Percentiles rank a stretch among this genome's conserved stretches.
Conservation (phyloP, 1,140 invertebrate species). For the Hyles euphorbiae region DNA sequence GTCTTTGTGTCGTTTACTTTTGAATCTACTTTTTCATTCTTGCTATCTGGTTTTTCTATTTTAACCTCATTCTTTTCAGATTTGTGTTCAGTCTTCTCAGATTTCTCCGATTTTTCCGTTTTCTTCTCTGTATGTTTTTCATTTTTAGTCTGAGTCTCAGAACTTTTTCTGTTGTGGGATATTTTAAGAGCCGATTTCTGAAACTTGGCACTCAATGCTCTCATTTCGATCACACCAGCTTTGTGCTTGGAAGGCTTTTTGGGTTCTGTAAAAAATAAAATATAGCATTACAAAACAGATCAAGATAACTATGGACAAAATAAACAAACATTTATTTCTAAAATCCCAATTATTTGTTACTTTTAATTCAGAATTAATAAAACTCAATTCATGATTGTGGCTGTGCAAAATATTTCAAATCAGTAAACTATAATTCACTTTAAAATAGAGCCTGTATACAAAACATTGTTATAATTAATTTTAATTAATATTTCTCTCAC, state of each 20-base stretch:
- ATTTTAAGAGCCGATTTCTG: slow-evolving; percentile 52
- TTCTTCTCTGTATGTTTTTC: slow-evolving; percentile 46
- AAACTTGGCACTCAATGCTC: slow-evolving; percentile 63
- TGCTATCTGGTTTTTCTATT: slow-evolving; percentile 8
- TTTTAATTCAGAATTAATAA: too few species aligned
- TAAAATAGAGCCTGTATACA: too few species aligned
- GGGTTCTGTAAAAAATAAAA: slow-evolving; percentile 38
- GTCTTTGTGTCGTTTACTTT: slow-evolving; percentile 3
- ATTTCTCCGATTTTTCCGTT: slow-evolving; percentile 24
- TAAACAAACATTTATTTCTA: too few species aligned
- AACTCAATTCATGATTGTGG: too few species aligned
- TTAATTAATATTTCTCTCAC: slow-evolving; percentile 6
- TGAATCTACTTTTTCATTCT: slow-evolving; percentile 18
- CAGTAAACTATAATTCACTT: too few species aligned
- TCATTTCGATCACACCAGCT: slow-evolving; percentile 70
- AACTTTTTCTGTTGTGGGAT: slow-evolving; percentile 43
- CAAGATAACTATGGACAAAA: too few species aligned
- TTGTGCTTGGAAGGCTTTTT: slow-evolving; percentile 63
- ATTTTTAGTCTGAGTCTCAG: slow-evolving; percentile 40
- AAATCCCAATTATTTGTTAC: too few species aligned
- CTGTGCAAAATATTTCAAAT: too few species aligned
- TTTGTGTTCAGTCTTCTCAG: slow-evolving; percentile 16
- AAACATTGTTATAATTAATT: too few species aligned
- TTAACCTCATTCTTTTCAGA: slow-evolving; percentile 23
- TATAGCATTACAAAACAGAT: too few species aligned